phyloP scores from a whole-genome alignment of 2,797 vertebrate species.

The Sebastes hopkinsi region DNA sequence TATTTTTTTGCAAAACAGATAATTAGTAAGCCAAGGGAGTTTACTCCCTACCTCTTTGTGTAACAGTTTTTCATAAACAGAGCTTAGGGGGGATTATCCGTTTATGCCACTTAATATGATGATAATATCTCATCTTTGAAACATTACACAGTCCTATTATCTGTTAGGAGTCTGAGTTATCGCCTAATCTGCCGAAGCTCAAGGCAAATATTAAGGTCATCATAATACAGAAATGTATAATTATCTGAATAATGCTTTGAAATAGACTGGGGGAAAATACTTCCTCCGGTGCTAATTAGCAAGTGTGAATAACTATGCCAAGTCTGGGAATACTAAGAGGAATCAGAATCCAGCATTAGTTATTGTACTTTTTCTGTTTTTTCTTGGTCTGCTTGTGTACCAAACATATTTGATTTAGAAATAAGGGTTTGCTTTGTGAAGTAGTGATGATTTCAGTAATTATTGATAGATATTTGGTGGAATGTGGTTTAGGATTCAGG shows the following conservation, averaged over 20 bases:
- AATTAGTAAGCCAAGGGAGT: constrained; percentile 35
- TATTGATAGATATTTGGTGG: constrained; percentile 5
- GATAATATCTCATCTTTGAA: constrained; percentile 70
- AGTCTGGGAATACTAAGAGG: constrained; percentile 53
- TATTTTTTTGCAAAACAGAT: constrained; percentile 17
- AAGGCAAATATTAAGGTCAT: constrained; percentile 72
- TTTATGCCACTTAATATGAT: constrained; percentile 61
- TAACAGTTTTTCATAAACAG: constrained; percentile 54
- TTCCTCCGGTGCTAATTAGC: constrained; percentile 73
- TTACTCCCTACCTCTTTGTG: constrained; percentile 39
- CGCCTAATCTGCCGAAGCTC: constrained; percentile 53
- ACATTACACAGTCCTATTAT: constrained; percentile 57
- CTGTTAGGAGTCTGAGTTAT: constrained; percentile 55
- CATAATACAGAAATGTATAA: constrained; percentile 62
- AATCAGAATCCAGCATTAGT: constrained; percentile 38
- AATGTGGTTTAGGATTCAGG: neutral
- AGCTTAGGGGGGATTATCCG: constrained; percentile 39
- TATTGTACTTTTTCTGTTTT: constrained; percentile 2
- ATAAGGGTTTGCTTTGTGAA: constrained; percentile 15
- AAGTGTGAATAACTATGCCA: constrained; percentile 57
- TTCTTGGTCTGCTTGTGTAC: constrained; percentile 27
- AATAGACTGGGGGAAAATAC: constrained; percentile 52
- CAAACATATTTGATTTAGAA: constrained; percentile 31
- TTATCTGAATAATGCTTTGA: constrained; percentile 66
- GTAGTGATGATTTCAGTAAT: constrained; percentile 2